phyloP scores from a whole-genome alignment of 2,113 vertebrate genomes.

The Saimiri boliviensis region DNA sequence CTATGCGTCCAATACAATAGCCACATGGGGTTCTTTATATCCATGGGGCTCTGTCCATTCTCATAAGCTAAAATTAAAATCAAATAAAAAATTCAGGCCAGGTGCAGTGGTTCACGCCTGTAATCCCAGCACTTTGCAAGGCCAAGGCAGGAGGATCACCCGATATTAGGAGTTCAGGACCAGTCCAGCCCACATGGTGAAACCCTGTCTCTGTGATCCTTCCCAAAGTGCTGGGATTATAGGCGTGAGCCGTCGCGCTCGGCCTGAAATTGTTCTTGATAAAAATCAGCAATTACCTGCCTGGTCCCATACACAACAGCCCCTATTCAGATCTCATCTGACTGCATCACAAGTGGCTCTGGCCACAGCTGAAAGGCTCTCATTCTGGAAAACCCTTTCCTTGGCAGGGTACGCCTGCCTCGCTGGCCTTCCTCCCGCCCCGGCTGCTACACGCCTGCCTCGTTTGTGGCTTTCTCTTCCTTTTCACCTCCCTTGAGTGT shows the following conservation, averaged over 20 bases:
- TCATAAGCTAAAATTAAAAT: neutral
- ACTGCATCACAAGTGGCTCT: neutral
- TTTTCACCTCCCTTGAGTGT: neutral
- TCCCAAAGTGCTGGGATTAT: too few relatives aligned
- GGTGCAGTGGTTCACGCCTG: too few relatives aligned
- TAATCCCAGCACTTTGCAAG: too few relatives aligned
- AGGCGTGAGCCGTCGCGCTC: too few relatives aligned
- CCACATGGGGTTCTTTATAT: neutral
- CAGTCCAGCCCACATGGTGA: too few relatives aligned
- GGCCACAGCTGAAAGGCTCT: neutral
- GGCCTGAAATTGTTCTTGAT: neutral
- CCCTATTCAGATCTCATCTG: slow-evolving; percentile 17
- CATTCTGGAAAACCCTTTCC: neutral
- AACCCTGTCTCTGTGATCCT: too few relatives aligned
- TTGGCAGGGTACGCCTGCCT: neutral
- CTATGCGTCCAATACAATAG: neutral
- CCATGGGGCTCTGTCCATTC: neutral
- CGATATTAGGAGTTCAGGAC: too few relatives aligned
- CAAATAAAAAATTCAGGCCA: neutral
- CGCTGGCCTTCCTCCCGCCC: neutral
- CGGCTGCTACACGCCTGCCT: neutral
- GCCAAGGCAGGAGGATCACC: too few relatives aligned
- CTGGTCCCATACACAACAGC: neutral
- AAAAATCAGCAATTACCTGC: neutral
- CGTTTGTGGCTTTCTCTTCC: neutral